Base-by-base conservation (phyloP, 2,797 vertebrate genomes). In the Tiaroga cobitis region DNA sequence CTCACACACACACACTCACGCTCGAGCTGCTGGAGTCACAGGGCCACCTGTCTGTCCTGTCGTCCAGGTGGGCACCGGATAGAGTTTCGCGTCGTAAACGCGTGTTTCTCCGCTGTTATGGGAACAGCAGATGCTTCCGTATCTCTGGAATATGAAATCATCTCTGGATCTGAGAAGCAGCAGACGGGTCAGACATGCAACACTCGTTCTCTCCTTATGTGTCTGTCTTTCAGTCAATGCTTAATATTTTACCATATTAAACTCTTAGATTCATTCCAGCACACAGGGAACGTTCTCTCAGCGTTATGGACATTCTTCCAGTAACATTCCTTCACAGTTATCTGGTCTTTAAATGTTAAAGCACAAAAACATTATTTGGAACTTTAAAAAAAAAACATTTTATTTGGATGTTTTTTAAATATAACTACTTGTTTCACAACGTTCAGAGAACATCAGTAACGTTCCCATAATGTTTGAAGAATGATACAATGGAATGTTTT, bases 41-140 rank as follows among this genome's bases (percentile, higher is more conserved):
- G 93, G 94, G 93, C 94, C 95, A 96, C 95, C 95, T 96, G 95
- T 96, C 93, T 91, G 89, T 92, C 93, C 91, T 63, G 92, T 92
- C 88, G 92, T 94, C 95, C 96, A 98, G 97, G 97, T 98, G 97
- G 91, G 94, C 93, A 91, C 93, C 95, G 92, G 95, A 96, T 95
- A 95, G 92, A 89, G 94, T 96, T 97, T 84, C 86, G 43, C 59
- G 61, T 85, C 81, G 90, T 79, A 93, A 91, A 90, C 92, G 92
- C 89, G 90, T 89, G 92, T 94, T 93, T 92, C 90, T 73, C 91
- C 90, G 89, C 90, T 93, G 93, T 94, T 95, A 93, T 92, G 93
- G 94, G 95, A 95, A 94, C 92, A 91, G 92, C 96, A 97, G 96
- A 96, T 97, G 96, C 95, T 90, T 90, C 73, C 79, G 92, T 92